A percentile compares a stretch with the other conserved stretches of the same genome.
phyloP scores from a whole-genome alignment of 2,888 invertebrate genomes.

The Acronicta aceris region DNA sequence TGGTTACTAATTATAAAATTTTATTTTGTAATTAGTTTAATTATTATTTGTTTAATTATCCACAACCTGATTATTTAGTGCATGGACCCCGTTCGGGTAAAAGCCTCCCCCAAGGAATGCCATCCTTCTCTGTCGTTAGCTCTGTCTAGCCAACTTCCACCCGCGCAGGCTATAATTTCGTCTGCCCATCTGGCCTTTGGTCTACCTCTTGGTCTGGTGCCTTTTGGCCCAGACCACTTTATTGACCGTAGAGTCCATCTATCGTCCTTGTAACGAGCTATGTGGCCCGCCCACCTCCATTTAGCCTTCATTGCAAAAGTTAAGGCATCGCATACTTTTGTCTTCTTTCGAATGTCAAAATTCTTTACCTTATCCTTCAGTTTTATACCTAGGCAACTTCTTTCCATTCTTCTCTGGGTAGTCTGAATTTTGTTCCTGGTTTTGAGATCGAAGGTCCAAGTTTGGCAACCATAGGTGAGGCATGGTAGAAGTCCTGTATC shows the following conservation, averaged over 20 bases:
- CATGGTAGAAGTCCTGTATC: no score
- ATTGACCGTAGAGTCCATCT: constrained; percentile 15
- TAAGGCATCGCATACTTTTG: constrained; percentile 5
- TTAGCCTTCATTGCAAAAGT: not conserved
- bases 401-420: not conserved
- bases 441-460: not conserved
- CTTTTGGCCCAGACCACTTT: constrained; percentile 16
- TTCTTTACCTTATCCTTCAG: no score
- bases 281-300: no score
- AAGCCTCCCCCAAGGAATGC: constrained; percentile 6
- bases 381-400: not conserved
- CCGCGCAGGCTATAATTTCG: no score
- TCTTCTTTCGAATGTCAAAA: not conserved
- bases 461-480: no score
- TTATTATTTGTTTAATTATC: no score
- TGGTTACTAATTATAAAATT: no score
- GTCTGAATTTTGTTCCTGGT: not conserved
- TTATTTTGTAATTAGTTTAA: no score
- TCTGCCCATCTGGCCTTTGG: not conserved
- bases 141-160: no score
- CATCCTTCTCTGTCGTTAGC: no score
- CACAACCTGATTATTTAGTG: no score
- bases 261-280: no score
- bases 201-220: constrained; percentile 10
- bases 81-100: constrained; percentile 5